phyloP scores from a whole-genome alignment of 2,113 vertebrate genomes.

The Pseudorhombus dupliciocellatus region DNA sequence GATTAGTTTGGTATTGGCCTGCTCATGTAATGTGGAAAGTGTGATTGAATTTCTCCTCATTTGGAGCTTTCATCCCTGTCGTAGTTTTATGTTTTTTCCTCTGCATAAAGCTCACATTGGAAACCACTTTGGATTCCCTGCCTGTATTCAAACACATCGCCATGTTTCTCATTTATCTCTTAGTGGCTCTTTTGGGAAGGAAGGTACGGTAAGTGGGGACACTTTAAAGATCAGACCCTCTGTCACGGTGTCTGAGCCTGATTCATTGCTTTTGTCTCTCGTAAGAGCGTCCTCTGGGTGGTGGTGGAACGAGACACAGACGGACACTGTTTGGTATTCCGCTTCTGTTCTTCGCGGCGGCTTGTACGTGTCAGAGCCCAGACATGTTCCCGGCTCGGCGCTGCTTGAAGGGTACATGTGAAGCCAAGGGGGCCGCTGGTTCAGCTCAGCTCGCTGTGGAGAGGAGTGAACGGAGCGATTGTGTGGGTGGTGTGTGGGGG shows the following conservation, averaged over 20 bases:
- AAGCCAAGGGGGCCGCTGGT: constrained; percentile 49
- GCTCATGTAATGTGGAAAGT: constrained; percentile 58
- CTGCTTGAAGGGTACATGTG: constrained; percentile 47
- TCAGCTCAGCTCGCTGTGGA: constrained; percentile 36
- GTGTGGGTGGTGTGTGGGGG: constrained; percentile 40
- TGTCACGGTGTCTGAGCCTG: constrained; percentile 55
- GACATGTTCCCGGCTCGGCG: constrained; percentile 31
- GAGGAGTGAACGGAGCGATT: constrained; percentile 48
- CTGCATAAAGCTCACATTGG: constrained; percentile 22
- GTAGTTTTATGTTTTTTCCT: background rate
- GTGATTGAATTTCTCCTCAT: constrained; percentile 36
- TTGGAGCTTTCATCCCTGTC: constrained; percentile 1
- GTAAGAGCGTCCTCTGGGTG: constrained; percentile 45
- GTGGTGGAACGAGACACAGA: constrained; percentile 45
- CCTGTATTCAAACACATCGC: constrained; percentile 19
- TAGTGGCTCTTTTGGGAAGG: constrained; percentile 28
- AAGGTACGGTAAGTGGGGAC: constrained; percentile 44
- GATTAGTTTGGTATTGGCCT: constrained; percentile 1
- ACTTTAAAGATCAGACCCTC: constrained; percentile 55
- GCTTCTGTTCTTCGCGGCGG: constrained; percentile 33
- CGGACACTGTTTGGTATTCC: constrained; percentile 71
- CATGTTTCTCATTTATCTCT: constrained; percentile 46
- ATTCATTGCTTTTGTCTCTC: constrained; percentile 70
- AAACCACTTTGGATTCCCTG: constrained; percentile 6
- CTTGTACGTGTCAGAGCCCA: constrained; percentile 46